Conservation (phyloP, 1,140 invertebrate species). For the Hyphantria cunea region DNA sequence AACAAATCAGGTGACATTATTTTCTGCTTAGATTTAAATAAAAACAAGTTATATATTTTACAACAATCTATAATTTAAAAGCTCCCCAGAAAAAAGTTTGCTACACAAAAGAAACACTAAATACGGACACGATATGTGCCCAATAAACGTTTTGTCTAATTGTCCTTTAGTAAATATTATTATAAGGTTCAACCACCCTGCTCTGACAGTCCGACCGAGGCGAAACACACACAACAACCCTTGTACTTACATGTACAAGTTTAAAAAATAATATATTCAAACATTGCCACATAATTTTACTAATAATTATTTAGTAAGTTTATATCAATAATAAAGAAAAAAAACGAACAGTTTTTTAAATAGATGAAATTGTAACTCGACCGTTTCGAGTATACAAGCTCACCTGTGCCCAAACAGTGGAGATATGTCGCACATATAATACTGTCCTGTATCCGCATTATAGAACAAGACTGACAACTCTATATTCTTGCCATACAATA, state of each 20-base stretch:
- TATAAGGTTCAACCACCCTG: too few relatives aligned
- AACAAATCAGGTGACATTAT: too few relatives aligned
- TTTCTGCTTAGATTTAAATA: too few relatives aligned
- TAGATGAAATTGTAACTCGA: conserved; percentile 6
- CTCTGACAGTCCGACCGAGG: neutral
- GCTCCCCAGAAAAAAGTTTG: too few relatives aligned
- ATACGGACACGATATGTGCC: too few relatives aligned
- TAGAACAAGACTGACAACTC: conserved; percentile 2
- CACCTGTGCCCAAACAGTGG: conserved; percentile 1
- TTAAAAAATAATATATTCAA: conserved; percentile 24
- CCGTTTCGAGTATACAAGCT: neutral
- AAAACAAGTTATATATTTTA: too few relatives aligned
- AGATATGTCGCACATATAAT: neutral
- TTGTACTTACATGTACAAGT: conserved; percentile 25
- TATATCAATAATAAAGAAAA: neutral
- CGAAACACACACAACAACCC: conserved; percentile 3
- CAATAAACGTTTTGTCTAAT: too few relatives aligned
- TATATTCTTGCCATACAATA: neutral
- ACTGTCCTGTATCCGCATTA: neutral
- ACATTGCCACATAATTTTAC: conserved; percentile 31
- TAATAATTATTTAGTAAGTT: conserved; percentile 19
- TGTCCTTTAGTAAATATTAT: too few relatives aligned
- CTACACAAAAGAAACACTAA: too few relatives aligned
- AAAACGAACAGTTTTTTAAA: conserved; percentile 4
- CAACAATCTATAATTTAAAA: too few relatives aligned